Percentiles rank a stretch among this genome's conserved stretches.
phyloP scores from a whole-genome alignment of 2,797 vertebrate genomes.

The Notolepis coatsorum region DNA sequence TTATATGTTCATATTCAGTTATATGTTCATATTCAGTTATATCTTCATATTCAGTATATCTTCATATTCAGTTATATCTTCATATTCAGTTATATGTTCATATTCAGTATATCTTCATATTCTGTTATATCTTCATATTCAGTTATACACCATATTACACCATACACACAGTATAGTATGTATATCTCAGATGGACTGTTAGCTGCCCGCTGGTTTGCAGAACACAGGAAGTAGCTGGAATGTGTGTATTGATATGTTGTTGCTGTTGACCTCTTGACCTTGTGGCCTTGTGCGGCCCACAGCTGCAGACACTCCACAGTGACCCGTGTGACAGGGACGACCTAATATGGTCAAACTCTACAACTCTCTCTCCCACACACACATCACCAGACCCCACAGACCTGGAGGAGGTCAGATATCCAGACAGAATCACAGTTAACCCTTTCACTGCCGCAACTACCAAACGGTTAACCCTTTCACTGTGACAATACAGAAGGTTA shows the following conservation, averaged over 20 bases:
- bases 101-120: no score
- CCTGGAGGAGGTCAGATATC: not conserved
- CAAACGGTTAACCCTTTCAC: not conserved
- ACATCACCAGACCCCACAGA: not conserved
- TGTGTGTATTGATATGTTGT: constrained; percentile 11
- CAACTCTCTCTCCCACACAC: not conserved
- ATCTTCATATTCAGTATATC: no score
- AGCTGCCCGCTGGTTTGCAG: constrained; percentile 56
- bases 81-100: no score
- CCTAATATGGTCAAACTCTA: constrained; percentile 63
- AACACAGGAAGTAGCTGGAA: constrained; percentile 37
- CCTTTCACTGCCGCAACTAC: not conserved
- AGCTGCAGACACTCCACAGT: constrained; percentile 62
- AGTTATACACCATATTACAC: no score
- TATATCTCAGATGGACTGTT: constrained; percentile 24
- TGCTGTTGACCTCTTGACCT: constrained; percentile 35
- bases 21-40: no score
- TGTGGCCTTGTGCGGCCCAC: constrained; percentile 12
- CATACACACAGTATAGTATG: no score
- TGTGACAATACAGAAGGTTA: no score
- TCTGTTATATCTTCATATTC: no score
- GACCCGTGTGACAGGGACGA: constrained; percentile 38
- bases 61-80: no score
- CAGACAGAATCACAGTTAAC: not conserved
- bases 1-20: no score